phyloP scores from a whole-genome alignment of 2,113 vertebrate species.

The Oryzias celebensis region DNA sequence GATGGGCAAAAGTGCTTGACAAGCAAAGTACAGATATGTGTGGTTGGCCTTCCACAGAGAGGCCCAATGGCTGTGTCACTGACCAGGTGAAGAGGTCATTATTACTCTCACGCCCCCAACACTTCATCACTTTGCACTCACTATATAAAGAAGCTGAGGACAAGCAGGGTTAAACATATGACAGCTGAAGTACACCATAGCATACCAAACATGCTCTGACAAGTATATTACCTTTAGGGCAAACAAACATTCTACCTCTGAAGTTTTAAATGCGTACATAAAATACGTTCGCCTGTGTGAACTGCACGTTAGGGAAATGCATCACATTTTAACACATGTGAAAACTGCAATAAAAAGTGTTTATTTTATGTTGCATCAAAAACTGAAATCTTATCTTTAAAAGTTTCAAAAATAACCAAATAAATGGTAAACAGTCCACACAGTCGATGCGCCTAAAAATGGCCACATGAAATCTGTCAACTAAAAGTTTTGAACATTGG shows the following conservation, averaged over 20 bases:
- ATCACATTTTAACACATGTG: background rate
- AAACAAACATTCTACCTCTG: background rate
- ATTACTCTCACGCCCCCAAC: slow-evolving; percentile 48
- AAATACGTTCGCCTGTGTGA: background rate
- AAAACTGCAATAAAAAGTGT: background rate
- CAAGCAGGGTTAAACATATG: slow-evolving; percentile 21
- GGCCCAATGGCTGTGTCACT: slow-evolving; percentile 35
- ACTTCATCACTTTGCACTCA: slow-evolving; percentile 14
- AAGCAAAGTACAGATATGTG: slow-evolving; percentile 43
- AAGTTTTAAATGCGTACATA: slow-evolving; percentile 11
- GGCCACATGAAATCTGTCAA: too few species aligned
- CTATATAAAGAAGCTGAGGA: slow-evolving; percentile 22
- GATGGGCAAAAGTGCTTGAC: slow-evolving; percentile 53
- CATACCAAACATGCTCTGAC: slow-evolving; percentile 10
- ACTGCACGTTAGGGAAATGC: background rate
- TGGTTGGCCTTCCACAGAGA: slow-evolving; percentile 33
- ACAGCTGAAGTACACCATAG: slow-evolving; percentile 9
- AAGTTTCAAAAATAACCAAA: too few species aligned
- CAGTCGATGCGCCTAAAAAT: too few species aligned
- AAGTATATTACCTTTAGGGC: slow-evolving; percentile 19
- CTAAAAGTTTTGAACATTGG: too few species aligned
- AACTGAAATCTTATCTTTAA: too few species aligned
- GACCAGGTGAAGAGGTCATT: slow-evolving; percentile 63
- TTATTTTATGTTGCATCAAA: too few species aligned
- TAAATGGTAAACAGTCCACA: too few species aligned